Base-by-base conservation (phyloP, 1,140 invertebrate genomes). In the Drosophila aff. region DNA sequence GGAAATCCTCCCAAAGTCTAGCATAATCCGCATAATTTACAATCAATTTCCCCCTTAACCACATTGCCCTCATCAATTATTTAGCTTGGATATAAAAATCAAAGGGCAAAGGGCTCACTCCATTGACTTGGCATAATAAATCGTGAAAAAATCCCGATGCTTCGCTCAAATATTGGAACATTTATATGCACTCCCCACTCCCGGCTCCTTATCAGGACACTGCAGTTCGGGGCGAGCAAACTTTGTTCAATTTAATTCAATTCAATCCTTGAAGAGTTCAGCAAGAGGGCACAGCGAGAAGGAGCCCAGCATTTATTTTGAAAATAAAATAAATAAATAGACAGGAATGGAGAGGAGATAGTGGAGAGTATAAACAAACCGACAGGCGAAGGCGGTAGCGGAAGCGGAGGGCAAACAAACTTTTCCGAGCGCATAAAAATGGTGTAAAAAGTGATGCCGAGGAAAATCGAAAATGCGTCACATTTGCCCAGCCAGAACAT, bases 301-400 rank as follows among this genome's bases (percentile, higher is more conserved):
- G 73, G 59, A 59, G 55, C 63, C 63, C 63, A 77, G 58, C 67
- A 85, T 81, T 85, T 81, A 85, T 85, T 81, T 83, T 44, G 28
- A 73, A 84, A 85, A 84, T 85, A 73, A 84, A 85, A 84, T 85
- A 82, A 82, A 82, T 82, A 84, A 84, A 85, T 71, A 74, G 67
- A 85, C 61, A 47, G 55, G 16, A n/a, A 15, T 16, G 61, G 46
- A 28, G 26, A 16, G 60, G 41, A 69, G 80, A 75, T 82, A 81
- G 68, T 76, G 47, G 33, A 26, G 65, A 59, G 72, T 66, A 86
- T 79, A 85, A 86, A 79, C 76, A 86, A 86, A 79, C 67, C 63
- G 67, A 74, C 69, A 79, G 67, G 26, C 72, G 33, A 10, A 18
- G 49, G n/a, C 26, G 1, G 49, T 31, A 5, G 6, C 18, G 33